Evolutionary conservation across 2,797 vertebrate genomes (phyloP).

Genomic region (Diceros bicornis): DNA sequence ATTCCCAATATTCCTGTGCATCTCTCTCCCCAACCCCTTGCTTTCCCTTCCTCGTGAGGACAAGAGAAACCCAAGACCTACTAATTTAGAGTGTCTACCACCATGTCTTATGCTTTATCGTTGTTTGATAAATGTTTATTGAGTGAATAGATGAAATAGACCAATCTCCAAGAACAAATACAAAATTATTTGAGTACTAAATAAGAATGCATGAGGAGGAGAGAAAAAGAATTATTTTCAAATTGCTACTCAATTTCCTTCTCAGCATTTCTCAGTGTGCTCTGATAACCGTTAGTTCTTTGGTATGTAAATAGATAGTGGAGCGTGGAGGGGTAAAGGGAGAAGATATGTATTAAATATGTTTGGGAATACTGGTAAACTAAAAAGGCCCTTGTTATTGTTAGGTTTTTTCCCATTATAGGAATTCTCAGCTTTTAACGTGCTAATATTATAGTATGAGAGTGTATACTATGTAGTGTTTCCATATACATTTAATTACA

Average conservation of each 20-base stretch:
- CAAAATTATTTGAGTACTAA: neutral
- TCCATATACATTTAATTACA: neutral
- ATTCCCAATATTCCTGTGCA: neutral
- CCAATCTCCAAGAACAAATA: neutral
- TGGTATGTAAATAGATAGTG: neutral
- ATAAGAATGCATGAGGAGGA: neutral
- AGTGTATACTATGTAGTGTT: neutral
- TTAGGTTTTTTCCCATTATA: neutral
- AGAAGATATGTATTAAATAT: neutral
- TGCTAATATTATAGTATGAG: neutral
- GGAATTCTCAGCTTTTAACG: neutral
- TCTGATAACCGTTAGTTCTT: neutral
- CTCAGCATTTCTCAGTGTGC: neutral
- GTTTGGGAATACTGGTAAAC: neutral
- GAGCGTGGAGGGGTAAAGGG: accelerated
- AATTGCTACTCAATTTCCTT: neutral
- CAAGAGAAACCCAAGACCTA: neutral
- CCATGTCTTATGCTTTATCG: neutral
- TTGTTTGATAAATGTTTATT: neutral
- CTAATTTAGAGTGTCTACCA: neutral
- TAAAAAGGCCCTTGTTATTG: neutral
- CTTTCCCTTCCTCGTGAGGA: neutral
- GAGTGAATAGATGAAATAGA: neutral
- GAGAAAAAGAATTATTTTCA: neutral
- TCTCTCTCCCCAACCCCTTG: neutral